Evolutionary conservation across 2,797 vertebrate species (phyloP), one percentile per base, ranked within the genome.

Genomic region (Buceros bicornis): DNA sequence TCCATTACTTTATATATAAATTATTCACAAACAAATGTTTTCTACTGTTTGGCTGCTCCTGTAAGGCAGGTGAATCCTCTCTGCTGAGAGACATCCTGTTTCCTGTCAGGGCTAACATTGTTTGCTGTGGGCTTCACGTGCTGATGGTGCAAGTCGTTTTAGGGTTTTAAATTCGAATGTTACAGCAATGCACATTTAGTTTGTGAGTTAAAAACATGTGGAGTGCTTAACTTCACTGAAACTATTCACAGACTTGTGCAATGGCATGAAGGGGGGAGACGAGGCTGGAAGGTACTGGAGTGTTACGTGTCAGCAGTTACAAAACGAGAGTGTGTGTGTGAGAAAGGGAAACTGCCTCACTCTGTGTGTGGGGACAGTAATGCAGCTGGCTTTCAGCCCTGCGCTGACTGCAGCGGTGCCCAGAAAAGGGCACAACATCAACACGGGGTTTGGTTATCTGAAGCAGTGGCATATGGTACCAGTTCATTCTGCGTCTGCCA

Each of bases 1-100:
- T 48, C 60, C 37, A 50, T 69, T 4, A 31, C 45, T 81, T 58
- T 54, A 48, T 1, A 60, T 42, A 73, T 54, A 54, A 84, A 77
- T 88, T 81, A 88, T 85, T 88, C 47, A 78, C 56, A 86, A 72
- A 72, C 48, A 83, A 40, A 42, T 73, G 51, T 90, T 78, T 82
- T 67, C 40, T 40, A 16, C 35, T 8, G 2, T 69, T 85, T 37
- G 47, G 25, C 45, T 81, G 37, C 33, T 90, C 16, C 71, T 65
- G 11, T 73, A 53, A 58, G 37, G 42, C 37, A 61, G 82, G 47
- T 87, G 69, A 72, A 77, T 64, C 15, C 11, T 31, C 6, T 45
- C 80, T 88, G 31, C 16, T 67, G 66, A 69, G 71, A 81, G 33
- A 28, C 29, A 21, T 58, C 51, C 58, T 57, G 24, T 54, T 72